Base-by-base conservation (phyloP, 2,888 invertebrate species). In the Xanthorhoe spadicearia region DNA sequence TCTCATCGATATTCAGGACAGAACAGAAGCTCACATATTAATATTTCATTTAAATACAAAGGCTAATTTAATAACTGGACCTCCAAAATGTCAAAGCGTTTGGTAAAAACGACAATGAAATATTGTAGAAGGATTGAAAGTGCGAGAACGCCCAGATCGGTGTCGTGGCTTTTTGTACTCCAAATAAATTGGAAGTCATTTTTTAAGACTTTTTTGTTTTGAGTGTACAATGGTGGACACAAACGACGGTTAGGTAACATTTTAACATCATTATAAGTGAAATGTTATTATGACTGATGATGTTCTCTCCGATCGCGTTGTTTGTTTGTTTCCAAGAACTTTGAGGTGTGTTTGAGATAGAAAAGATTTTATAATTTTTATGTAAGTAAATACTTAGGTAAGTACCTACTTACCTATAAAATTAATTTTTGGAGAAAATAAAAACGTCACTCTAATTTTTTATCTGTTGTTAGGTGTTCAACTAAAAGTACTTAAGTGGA, bases 231-330 rank as follows among this genome's bases (percentile, higher is more conserved):
- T 92, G 90, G 90, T 88, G 90, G 91, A 92, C 92, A 93, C 83
- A 87, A 85, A 84, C 81, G 86, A 78, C 88, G 90, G 90, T 92
- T 92, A 89, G 84, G 91, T 88, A 86, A 92, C 90, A 85, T 91
- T 90, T 90, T 89, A 91, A 93, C 92, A 93, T 93, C 93, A 92
- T 93, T 93, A 93, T 93, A 92, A 90, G 86, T 91, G 89, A 89
- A 90, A 88, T 87, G 85, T 82, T 72, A n/a, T n/a, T n/a, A 80
- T 92, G 92, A 92, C 82, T 90, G 91, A 92, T 92, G 87, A 82
- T 85, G 76, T 69, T 63, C 66, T 74, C 66, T 65, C 54, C 66
- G 70, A 60, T 69, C 77, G 79, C 79, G 80, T 77, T 81, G 79
- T 78, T 66, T 72, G 76, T 77, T 75, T 74, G 72, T 71, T 82